Percentiles rank a stretch among this genome's conserved stretches.
phyloP scores from a whole-genome alignment of 2,888 invertebrate species.

The Blomia tropicalis region DNA sequence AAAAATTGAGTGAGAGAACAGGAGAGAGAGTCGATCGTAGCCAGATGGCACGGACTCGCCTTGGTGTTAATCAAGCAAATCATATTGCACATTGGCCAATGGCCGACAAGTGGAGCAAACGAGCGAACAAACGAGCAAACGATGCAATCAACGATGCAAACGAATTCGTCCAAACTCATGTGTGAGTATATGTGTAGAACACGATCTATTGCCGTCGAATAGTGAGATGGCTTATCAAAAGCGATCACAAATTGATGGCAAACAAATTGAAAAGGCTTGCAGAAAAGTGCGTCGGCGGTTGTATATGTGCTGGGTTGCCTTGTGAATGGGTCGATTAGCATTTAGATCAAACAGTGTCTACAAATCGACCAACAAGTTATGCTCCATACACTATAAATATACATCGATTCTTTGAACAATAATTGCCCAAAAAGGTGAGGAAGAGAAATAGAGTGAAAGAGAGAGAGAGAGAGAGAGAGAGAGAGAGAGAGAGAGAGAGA shows the following conservation, averaged over 20 bases:
- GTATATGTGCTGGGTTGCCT: background rate
- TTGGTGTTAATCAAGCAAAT: constrained; percentile 13
- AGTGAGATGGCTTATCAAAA: constrained; percentile 6
- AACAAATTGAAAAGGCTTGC: constrained; percentile 15
- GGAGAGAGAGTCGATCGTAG: too few relatives aligned
- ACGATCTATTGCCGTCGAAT: background rate
- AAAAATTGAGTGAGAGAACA: too few relatives aligned
- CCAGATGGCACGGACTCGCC: background rate
- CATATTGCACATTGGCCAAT: constrained; percentile 13
- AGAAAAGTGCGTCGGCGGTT: background rate
- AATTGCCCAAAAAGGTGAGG: too few relatives aligned
- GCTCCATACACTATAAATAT: too few relatives aligned
- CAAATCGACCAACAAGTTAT: too few relatives aligned
- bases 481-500: too few relatives aligned
- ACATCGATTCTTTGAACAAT: too few relatives aligned
- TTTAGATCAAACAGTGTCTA: constrained; percentile 11
- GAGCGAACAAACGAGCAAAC: background rate
- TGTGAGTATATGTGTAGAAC: too few relatives aligned
- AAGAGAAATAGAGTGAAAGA: too few relatives aligned
- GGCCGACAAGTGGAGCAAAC: constrained; percentile 6
- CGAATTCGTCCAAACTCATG: too few relatives aligned
- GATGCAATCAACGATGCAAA: too few relatives aligned
- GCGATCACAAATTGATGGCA: constrained; percentile 9
- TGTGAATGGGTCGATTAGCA: constrained; percentile 6
- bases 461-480: too few relatives aligned